These are phyloP conservation scores for Nymphalis io DNA, from an alignment of 1,140 invertebrate genomes.

Conservation along the genomic window DNA sequence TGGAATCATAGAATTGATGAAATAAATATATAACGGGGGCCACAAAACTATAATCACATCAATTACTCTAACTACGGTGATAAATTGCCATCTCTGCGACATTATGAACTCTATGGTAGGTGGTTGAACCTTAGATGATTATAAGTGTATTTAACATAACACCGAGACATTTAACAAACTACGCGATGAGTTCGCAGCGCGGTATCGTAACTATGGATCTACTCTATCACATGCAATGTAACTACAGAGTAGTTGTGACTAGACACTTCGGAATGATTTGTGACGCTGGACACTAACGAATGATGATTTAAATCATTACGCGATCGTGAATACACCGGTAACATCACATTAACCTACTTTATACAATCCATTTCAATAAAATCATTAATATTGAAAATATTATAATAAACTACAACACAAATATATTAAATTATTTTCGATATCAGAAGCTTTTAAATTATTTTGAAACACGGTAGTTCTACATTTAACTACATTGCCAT, in stretches of 20 bases:
- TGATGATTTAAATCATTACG: conserved; percentile 37
- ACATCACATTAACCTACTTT: conserved; percentile 71
- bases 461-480: conserved; percentile 54
- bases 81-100: conserved; percentile 32
- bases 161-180: conserved; percentile 56
- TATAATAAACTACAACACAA: conserved; percentile 43
- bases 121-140: conserved; percentile 17
- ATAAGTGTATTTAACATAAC: conserved; percentile 47
- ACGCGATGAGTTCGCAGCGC: conserved; percentile 57
- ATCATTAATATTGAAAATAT: conserved; percentile 23
- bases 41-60: conserved; percentile 55
- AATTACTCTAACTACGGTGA: conserved; percentile 70
- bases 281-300: conserved; percentile 40
- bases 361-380: conserved; percentile 69
- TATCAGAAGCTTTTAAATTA: conserved; percentile 36
- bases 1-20: conserved; percentile 37
- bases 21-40: conserved; percentile 5
- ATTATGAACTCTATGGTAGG: conserved; percentile 5
- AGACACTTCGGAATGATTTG: conserved; percentile 60
- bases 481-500: conserved; percentile 64
- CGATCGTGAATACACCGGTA: conserved; percentile 39
- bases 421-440: conserved; percentile 25
- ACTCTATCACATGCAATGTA: conserved; percentile 66
- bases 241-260: conserved; percentile 63
- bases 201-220: conserved; percentile 54